These are phyloP conservation scores for Calameuta idolon DNA, from an alignment of 2,888 invertebrate species.

Conservation along the genomic window DNA sequence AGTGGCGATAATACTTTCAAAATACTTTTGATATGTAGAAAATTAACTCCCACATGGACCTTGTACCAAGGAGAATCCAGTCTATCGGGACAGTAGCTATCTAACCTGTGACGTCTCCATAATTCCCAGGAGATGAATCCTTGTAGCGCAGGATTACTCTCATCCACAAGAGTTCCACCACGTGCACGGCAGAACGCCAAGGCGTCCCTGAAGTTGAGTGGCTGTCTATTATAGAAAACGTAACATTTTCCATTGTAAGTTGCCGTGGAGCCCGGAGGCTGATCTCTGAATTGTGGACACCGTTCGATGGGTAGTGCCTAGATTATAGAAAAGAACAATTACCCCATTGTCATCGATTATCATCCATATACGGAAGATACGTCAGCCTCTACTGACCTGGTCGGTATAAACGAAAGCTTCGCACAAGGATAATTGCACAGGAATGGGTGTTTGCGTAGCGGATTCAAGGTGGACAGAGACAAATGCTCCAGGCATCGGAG, in stretches of 20 bases:
- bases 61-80: neutral
- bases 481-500: slow-evolving; percentile 95
- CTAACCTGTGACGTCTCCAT: slow-evolving; percentile 86
- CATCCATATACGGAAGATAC: neutral
- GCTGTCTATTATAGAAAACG: slow-evolving; percentile 91
- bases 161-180: slow-evolving; percentile 88
- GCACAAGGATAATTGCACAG: slow-evolving; percentile 87
- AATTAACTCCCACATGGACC: neutral
- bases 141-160: slow-evolving; percentile 93
- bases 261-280: slow-evolving; percentile 91
- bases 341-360: neutral
- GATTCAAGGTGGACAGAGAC: slow-evolving; percentile 92
- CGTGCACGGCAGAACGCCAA: slow-evolving; percentile 83
- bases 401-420: slow-evolving; percentile 96
- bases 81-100: slow-evolving; percentile 17
- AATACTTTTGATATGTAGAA: too few relatives aligned
- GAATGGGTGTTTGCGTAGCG: slow-evolving; percentile 64
- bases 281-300: slow-evolving; percentile 92
- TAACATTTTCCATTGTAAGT: slow-evolving; percentile 96
- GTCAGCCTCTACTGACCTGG: slow-evolving; percentile 67
- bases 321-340: slow-evolving; percentile 4
- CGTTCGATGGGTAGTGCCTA: slow-evolving; percentile 90
- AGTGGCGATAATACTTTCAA: neutral
- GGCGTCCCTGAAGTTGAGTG: slow-evolving; percentile 83
- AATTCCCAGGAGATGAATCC: slow-evolving; percentile 96